phyloP scores from a whole-genome alignment of 2,888 invertebrate genomes.

The Drosophila acutilabella region DNA sequence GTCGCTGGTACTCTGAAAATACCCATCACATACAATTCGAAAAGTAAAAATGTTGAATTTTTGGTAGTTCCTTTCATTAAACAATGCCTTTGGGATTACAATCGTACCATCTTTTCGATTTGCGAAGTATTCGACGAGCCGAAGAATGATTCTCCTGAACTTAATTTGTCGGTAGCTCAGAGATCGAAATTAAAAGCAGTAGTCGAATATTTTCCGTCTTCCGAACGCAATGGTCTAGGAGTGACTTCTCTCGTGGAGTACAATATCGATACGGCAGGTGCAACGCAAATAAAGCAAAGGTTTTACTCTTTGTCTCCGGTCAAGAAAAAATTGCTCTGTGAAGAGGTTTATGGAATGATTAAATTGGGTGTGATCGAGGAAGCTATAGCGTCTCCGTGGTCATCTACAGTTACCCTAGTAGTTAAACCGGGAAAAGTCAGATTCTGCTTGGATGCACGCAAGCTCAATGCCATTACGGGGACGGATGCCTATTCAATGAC shows the following conservation, averaged over 20 bases:
- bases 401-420: neutral
- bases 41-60: neutral
- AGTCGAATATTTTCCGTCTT: neutral
- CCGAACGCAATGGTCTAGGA: neutral
- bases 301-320: neutral
- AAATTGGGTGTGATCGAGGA: neutral
- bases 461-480: too few relatives aligned
- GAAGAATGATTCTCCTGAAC: too few relatives aligned
- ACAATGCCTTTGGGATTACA: neutral
- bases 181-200: neutral
- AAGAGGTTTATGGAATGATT: neutral
- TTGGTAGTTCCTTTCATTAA: slow-evolving; percentile 6
- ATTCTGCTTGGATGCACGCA: neutral
- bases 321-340: neutral
- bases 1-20: neutral
- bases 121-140: neutral
- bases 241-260: neutral
- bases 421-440: neutral
- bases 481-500: too few relatives aligned
- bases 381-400: neutral
- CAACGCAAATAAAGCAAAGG: slow-evolving; percentile 2
- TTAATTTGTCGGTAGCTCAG: neutral
- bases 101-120: neutral
- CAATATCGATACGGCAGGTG: neutral
- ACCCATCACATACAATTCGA: slow-evolving; percentile 2